Conservation (phyloP, 1,140 invertebrate genomes). For the Drosophila arizonae region DNA sequence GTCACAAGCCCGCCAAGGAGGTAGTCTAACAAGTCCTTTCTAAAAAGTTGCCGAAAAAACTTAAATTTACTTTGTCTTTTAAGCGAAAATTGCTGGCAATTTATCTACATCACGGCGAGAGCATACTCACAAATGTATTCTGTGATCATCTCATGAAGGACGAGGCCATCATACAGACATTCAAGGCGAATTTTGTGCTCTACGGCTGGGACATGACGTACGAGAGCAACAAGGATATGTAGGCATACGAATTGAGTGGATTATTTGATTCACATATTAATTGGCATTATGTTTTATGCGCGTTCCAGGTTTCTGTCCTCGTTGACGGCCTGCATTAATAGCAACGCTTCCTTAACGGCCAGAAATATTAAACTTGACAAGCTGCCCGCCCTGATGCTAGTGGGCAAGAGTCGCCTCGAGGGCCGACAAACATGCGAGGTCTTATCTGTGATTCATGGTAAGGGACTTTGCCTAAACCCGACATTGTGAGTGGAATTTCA, state of each 20-base stretch:
- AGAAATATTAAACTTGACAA: slow-evolving; percentile 92
- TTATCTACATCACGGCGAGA: slow-evolving; percentile 97
- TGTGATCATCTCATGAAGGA: slow-evolving; percentile 96
- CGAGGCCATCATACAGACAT: slow-evolving; percentile 93
- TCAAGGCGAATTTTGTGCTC: slow-evolving; percentile 94
- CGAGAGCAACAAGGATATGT: slow-evolving; percentile 92
- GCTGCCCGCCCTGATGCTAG: slow-evolving; percentile 93
- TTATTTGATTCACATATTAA: not conserved
- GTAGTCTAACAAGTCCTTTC: slow-evolving; percentile 82
- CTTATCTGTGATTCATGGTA: slow-evolving; percentile 87
- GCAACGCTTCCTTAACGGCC: slow-evolving; percentile 87
- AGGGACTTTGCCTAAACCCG: not conserved
- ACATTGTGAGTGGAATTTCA: no score
- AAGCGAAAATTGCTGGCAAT: slow-evolving; percentile 95
- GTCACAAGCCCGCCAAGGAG: slow-evolving; percentile 92
- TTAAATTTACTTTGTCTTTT: slow-evolving; percentile 80
- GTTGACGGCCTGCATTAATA: slow-evolving; percentile 87
- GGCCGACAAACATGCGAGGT: slow-evolving; percentile 91
- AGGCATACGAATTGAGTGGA: slow-evolving; percentile 22
- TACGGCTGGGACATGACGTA: slow-evolving; percentile 98
- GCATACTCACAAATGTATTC: slow-evolving; percentile 97
- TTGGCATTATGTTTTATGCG: not conserved
- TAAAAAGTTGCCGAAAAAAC: not conserved
- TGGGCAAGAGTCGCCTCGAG: slow-evolving; percentile 93
- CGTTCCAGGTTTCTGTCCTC: slow-evolving; percentile 86